Evolutionary conservation across 2,888 invertebrate genomes (phyloP), one percentile per base, ranked within the genome.

Genomic region (Leistus spinibarbis): DNA sequence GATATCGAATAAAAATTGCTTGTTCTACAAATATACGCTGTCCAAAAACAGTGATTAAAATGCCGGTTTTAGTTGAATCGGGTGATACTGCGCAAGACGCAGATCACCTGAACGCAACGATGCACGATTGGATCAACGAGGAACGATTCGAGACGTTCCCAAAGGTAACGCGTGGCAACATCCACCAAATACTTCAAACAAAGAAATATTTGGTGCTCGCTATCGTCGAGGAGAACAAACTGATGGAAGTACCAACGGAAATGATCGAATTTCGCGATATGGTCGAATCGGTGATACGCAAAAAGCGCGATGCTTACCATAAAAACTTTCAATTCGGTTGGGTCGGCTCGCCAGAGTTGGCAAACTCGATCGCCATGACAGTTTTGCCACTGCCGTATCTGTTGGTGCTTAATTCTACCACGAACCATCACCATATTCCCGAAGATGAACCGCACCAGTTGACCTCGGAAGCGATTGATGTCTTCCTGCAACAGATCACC

Each of bases 281-380:
- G 81, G 80, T 76, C 24, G 72, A 76, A 69, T 77, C 74, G 10
- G 72, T 76, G 65, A 77, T 75, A 78, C 83, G 78, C 76, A 90
- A 89, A 78, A 90, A 93, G 83, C 90, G 94, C 76, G 90, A 92
- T 54, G 92, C 93, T 78, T 95, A 94, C 80, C 95, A 96, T 82
- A 89, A 90, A 84, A 86, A 89, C 79, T 96, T 95, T 83, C 98
- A 98, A 86, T 99, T 99, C 87, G 97, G 97, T 54, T 99, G 98
- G 98, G 91, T 96, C 85, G 96, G 95, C 0, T 93, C 91, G 78
- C 92, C 95, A 2, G 95, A 96, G 71, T 88, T 98, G 78, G 96
- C 96, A 10, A 98, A 97, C 86, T 95, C 94, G 73, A 96, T 99
- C 81, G 96, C 95, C 10, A 95, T 98, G 94, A 91, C 91, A 77